These are phyloP conservation scores for Narcine bancroftii DNA, from an alignment of 2,113 vertebrate species.

Conservation along the genomic window DNA sequence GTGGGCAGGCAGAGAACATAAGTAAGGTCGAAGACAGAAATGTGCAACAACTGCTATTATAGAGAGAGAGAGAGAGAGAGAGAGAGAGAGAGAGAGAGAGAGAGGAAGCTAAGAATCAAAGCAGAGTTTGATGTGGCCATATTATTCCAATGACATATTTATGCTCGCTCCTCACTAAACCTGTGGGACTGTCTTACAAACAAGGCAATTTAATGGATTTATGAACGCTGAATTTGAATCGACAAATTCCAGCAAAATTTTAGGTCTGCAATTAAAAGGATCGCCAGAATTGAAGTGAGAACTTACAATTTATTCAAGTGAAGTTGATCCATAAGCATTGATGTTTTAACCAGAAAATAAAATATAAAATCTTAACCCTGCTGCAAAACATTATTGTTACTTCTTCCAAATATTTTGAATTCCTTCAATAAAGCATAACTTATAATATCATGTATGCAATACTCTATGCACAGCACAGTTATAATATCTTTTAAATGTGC, in stretches of 20 bases:
- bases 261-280: not conserved
- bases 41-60: not conserved
- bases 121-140: not conserved
- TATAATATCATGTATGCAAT: not conserved
- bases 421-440: not conserved
- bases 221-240: slow-evolving; percentile 6
- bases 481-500: slow-evolving; percentile 7
- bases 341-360: not conserved
- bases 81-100: not conserved
- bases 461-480: not conserved
- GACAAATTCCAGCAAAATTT: not conserved
- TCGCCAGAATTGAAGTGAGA: not conserved
- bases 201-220: not conserved
- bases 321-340: slow-evolving; percentile 14
- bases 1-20: not conserved
- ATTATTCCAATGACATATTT: not conserved
- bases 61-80: not conserved
- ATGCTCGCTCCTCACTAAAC: not conserved
- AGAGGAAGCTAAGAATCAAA: not conserved
- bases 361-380: not conserved
- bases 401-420: slow-evolving; percentile 20
- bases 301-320: not conserved
- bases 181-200: not conserved
- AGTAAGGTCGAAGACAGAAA: too few species aligned
- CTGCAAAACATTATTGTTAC: not conserved